Percentiles rank a stretch among this genome's conserved stretches.
phyloP scores from a whole-genome alignment of 2,888 invertebrate species.

The Trissolcus japonicus region DNA sequence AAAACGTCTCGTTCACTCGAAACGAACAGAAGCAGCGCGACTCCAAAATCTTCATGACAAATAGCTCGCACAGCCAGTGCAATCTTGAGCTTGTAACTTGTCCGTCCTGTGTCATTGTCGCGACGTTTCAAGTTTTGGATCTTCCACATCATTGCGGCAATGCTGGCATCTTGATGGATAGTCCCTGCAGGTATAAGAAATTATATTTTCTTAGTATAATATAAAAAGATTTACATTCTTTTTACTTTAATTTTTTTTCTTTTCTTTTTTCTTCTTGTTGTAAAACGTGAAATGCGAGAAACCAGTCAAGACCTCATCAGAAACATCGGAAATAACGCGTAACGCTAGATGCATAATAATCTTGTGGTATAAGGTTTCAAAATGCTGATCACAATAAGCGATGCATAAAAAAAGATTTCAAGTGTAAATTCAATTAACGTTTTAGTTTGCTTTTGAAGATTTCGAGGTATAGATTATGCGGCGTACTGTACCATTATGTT shows the following conservation, averaged over 20 bases:
- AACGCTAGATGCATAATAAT: no score
- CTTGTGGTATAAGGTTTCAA: no score
- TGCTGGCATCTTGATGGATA: constrained; percentile 69
- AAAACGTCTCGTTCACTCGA: constrained; percentile 69
- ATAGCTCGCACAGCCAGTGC: constrained; percentile 78
- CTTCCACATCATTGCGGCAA: constrained; percentile 74
- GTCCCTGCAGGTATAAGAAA: constrained; percentile 75
- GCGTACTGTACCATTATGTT: no score
- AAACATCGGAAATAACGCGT: no score
- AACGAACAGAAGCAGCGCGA: constrained; percentile 63
- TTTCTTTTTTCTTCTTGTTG: neutral
- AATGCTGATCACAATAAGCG: no score
- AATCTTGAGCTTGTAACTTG: constrained; percentile 83
- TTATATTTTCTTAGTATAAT: no score
- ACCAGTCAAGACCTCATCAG: no score
- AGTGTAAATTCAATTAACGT: no score
- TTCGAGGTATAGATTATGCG: no score
- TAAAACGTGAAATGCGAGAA: no score
- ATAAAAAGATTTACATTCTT: neutral
- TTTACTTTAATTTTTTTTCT: neutral
- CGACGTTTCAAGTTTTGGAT: constrained; percentile 77
- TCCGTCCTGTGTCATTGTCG: constrained; percentile 81
- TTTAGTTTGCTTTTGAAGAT: no score
- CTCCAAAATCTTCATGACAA: constrained; percentile 63
- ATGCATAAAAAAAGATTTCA: no score